These are phyloP conservation scores for Drosophila funebris DNA, from an alignment of 1,140 invertebrate genomes.

Conservation along the genomic window DNA sequence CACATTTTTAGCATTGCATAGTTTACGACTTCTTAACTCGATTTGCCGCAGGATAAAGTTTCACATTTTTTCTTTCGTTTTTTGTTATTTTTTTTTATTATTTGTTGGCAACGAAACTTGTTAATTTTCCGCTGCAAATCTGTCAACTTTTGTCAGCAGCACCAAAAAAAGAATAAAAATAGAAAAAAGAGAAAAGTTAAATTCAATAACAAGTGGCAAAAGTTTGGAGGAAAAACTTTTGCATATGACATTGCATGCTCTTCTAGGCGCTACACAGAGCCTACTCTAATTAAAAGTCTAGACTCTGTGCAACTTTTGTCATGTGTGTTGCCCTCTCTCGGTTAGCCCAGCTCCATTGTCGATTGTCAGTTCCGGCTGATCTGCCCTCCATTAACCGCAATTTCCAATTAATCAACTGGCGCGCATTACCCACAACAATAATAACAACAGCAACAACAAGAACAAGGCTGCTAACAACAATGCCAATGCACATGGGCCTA, in stretches of 20 bases:
- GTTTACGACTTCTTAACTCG: slow-evolving; percentile 76
- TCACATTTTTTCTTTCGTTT: slow-evolving; percentile 23
- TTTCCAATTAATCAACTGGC: slow-evolving; percentile 79
- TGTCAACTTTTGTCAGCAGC: slow-evolving; percentile 65
- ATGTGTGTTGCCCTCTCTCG: slow-evolving; percentile 10
- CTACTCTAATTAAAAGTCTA: slow-evolving; percentile 76
- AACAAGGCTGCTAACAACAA: neutral
- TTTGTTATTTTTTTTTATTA: slow-evolving; percentile 25
- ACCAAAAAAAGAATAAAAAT: slow-evolving; percentile 3
- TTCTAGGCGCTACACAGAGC: slow-evolving; percentile 43
- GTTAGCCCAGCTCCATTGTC: neutral
- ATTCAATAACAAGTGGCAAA: slow-evolving; percentile 67
- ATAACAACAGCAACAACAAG: slow-evolving; percentile 14
- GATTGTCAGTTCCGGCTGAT: slow-evolving; percentile 30
- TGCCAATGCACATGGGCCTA: slow-evolving; percentile 55
- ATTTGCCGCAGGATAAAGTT: slow-evolving; percentile 72
- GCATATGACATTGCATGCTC: slow-evolving; percentile 52
- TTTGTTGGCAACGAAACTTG: slow-evolving; percentile 58
- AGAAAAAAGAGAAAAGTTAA: slow-evolving; percentile 19
- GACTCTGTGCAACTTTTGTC: slow-evolving; percentile 53
- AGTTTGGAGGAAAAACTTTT: slow-evolving; percentile 55
- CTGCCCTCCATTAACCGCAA: slow-evolving; percentile 71
- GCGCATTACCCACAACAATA: slow-evolving; percentile 52
- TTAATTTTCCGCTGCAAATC: slow-evolving; percentile 81
- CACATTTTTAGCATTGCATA: slow-evolving; percentile 71